Evolutionary conservation across 1,140 invertebrate genomes (phyloP), one percentile per base, ranked within the genome.

Genomic region (Drosophila lowei): DNA sequence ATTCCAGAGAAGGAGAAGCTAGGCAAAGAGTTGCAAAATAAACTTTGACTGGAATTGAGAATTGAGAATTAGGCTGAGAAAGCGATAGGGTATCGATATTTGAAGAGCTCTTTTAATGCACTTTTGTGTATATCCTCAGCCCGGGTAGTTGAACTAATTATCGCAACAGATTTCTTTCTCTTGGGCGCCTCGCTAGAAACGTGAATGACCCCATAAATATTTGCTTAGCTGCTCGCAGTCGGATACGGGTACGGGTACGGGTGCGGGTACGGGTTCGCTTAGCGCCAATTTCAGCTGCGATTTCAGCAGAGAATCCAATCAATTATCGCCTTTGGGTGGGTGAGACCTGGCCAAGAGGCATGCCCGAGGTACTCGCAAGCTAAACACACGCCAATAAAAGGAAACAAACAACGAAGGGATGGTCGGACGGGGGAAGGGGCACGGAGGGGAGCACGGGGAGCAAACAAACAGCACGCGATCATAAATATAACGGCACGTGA

Each of bases 391-490:
- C 41, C 65, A 30, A 42, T 50, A 23, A 44, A 43, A 11, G 30
- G 6, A 41, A 52, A 8, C 25, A 34, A 63, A 62, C 28, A 48
- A 7, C 21, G 23, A 38, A 11, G 11, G 6, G 15, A 34, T 52
- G 42, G 47, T 53, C 11, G 3, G 30, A 4, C 30, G 2, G 30
- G 30, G 30, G 9, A 28, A 6, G 28, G 28, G 28, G 28, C 0
- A 0, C 23, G 28, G 7, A 8, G 28, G 6, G 5, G 21, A 3
- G 21, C 1, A 23, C 6, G 28, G 28, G 21, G 43, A 18, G 60
- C 64, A 77, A 70, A 68, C 58, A 70, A 74, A 63, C 71, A 71
- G 54, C 54, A 75, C 50, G 66, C 72, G 60, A 76, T 75, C 72
- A 65, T 71, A 75, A 75, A 63, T 63, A 49, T 54, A 48, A 42